Evolutionary conservation across 2,888 invertebrate genomes (phyloP).

Genomic region (Tachina lurida): DNA sequence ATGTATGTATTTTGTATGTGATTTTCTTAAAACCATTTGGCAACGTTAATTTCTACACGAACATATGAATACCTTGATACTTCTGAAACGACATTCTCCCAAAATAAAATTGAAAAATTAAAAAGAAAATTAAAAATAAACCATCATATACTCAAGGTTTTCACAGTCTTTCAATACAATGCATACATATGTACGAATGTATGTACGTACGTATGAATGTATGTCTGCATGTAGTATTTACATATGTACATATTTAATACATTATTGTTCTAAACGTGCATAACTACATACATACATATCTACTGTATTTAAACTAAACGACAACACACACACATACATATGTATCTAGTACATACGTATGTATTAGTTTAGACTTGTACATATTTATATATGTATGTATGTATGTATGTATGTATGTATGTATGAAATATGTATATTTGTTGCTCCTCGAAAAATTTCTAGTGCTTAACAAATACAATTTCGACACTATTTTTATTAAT

Average conservation of each 20-base stretch:
- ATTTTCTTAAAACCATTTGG: slow-evolving; percentile 18
- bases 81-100: slow-evolving; percentile 48
- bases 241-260: slow-evolving; percentile 21
- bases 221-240: slow-evolving; percentile 8
- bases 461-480: too few relatives aligned
- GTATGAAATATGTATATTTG: slow-evolving; percentile 37
- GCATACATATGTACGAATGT: slow-evolving; percentile 54
- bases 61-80: slow-evolving; percentile 25
- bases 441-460: too few relatives aligned
- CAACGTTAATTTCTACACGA: slow-evolving; percentile 28
- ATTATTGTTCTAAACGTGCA: too few relatives aligned
- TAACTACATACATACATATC: too few relatives aligned
- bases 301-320: too few relatives aligned
- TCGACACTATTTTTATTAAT: slow-evolving; percentile 15
- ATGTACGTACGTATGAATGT: slow-evolving; percentile 28
- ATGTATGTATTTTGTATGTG: background rate
- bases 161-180: slow-evolving; percentile 60
- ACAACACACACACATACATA: slow-evolving; percentile 30
- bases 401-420: slow-evolving; percentile 17
- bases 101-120: slow-evolving; percentile 36
- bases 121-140: slow-evolving; percentile 64
- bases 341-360: slow-evolving; percentile 43
- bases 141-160: slow-evolving; percentile 69
- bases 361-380: slow-evolving; percentile 1
- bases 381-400: background rate